phyloP scores from a whole-genome alignment of 2,888 invertebrate genomes.

The Acanthosepion lycidas region DNA sequence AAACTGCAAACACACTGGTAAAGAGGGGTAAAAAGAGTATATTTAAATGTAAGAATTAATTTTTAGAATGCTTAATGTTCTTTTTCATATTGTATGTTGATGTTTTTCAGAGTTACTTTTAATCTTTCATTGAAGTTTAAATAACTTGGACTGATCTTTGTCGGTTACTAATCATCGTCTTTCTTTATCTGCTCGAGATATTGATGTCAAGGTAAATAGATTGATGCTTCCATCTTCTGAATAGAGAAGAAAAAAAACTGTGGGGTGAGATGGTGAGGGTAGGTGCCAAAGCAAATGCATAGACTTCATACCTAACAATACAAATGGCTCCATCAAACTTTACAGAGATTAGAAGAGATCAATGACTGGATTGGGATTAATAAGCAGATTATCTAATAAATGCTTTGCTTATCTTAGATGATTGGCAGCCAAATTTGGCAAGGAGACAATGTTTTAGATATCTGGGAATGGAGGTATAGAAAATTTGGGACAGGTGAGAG shows the following conservation, averaged over 20 bases:
- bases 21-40: no score
- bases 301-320: neutral
- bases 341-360: neutral
- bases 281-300: neutral
- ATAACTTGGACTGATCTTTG: neutral
- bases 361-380: neutral
- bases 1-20: no score
- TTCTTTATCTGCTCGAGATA: no score
- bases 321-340: neutral
- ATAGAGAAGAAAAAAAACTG: neutral
- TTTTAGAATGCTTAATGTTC: no score
- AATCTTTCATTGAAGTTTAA: neutral
- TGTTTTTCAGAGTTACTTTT: neutral
- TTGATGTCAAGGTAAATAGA: no score
- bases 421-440: neutral
- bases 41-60: no score
- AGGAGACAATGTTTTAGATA: neutral
- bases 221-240: neutral
- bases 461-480: no score
- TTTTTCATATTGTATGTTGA: no score
- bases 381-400: neutral
- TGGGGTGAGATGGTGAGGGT: neutral
- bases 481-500: neutral
- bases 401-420: conserved; percentile 6
- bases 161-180: neutral